These are phyloP conservation scores for Teleogryllus occipitalis DNA, from an alignment of 1,140 invertebrate genomes.

Conservation along the genomic window DNA sequence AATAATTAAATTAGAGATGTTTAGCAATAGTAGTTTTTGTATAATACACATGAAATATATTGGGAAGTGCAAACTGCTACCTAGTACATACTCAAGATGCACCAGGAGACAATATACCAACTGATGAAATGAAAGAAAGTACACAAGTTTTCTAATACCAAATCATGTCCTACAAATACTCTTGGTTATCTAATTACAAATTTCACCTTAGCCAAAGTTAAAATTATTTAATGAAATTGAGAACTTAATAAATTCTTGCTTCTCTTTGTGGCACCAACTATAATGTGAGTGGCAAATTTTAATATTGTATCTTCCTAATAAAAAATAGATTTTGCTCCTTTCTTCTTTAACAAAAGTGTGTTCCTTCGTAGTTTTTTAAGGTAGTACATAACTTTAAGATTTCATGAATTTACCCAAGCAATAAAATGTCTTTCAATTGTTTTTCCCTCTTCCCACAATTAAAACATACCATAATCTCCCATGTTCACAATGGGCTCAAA, in stretches of 20 bases:
- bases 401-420: not conserved
- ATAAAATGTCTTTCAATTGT: not conserved
- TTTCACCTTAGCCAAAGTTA: too few relatives aligned
- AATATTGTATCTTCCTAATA: not conserved
- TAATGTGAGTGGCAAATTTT: not conserved
- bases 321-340: not conserved
- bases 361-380: not conserved
- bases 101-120: too few relatives aligned
- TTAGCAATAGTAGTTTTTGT: too few relatives aligned
- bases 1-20: too few relatives aligned
- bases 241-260: not conserved
- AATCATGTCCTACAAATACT: too few relatives aligned
- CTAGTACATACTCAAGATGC: too few relatives aligned
- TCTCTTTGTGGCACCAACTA: not conserved
- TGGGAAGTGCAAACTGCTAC: too few relatives aligned
- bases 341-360: slow-evolving; percentile 5
- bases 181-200: too few relatives aligned
- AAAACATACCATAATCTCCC: not conserved
- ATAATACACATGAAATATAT: too few relatives aligned
- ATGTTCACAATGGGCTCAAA: not conserved
- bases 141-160: too few relatives aligned
- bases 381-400: not conserved
- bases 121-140: too few relatives aligned
- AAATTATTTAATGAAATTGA: too few relatives aligned
- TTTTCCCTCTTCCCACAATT: not conserved